Evolutionary conservation across 2,888 invertebrate genomes (phyloP).

Genomic region (Microdon myrmicae): DNA sequence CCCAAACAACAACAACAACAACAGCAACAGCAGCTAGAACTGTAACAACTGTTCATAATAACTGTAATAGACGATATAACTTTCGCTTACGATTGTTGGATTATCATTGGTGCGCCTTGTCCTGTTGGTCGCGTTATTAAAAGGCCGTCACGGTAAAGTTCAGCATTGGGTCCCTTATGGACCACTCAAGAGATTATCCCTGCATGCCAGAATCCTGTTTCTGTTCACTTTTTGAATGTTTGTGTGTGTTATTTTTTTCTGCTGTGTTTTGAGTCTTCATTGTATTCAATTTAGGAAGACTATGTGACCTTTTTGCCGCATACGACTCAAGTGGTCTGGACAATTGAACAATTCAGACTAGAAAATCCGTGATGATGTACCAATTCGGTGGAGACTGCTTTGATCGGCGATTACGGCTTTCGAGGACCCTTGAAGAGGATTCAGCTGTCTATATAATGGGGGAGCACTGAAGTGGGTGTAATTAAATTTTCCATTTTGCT

Average conservation of each 20-base stretch:
- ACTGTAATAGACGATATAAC: slow-evolving; percentile 49
- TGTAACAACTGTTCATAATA: slow-evolving; percentile 44
- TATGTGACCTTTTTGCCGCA: slow-evolving; percentile 1
- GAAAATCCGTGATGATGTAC: slow-evolving; percentile 51
- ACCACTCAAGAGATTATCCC: slow-evolving; percentile 19
- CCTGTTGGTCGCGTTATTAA: slow-evolving; percentile 41
- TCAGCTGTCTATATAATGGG: slow-evolving; percentile 24
- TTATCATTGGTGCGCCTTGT: slow-evolving; percentile 28
- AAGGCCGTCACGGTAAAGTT: slow-evolving; percentile 39
- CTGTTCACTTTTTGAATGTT: slow-evolving; percentile 32
- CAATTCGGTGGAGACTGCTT: slow-evolving; percentile 45
- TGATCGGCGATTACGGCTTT: slow-evolving; percentile 48
- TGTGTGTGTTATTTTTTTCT: slow-evolving; percentile 37
- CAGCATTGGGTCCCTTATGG: slow-evolving; percentile 11
- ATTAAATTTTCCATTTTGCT: slow-evolving; percentile 43
- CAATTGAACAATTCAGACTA: slow-evolving; percentile 49
- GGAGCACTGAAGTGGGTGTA: slow-evolving; percentile 35
- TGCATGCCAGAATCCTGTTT: slow-evolving; percentile 18
- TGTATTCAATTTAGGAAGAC: too few relatives aligned
- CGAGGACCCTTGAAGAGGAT: slow-evolving; percentile 40
- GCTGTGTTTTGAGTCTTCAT: slow-evolving; percentile 1
- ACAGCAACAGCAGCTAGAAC: slow-evolving; percentile 19
- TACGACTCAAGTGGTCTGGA: slow-evolving; percentile 43
- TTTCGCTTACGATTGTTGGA: slow-evolving; percentile 36
- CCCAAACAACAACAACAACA: slow-evolving; percentile 17